Percentiles rank a stretch among this genome's conserved stretches.
Evolutionary conservation across 2,113 vertebrate genomes (phyloP).

Genomic region (Entosphenus tridentatus): DNA sequence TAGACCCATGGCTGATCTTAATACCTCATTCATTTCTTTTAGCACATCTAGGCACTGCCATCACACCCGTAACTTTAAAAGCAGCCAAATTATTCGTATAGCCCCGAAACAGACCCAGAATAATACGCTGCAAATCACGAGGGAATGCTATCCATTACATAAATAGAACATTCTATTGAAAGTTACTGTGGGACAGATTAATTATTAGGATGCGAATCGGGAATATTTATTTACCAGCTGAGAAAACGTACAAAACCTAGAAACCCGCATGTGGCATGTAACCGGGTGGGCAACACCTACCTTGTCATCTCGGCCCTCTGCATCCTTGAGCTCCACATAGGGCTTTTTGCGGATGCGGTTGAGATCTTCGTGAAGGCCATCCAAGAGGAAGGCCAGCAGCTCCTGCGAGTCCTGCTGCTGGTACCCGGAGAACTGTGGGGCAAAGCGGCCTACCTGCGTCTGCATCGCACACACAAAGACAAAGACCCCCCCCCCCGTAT

Average conservation of each 20-base stretch:
- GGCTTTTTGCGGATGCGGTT: slow-evolving; percentile 97
- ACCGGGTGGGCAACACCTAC: slow-evolving; percentile 17
- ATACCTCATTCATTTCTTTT: too few species aligned
- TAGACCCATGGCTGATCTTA: too few species aligned
- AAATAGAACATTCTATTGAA: not conserved
- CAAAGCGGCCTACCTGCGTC: slow-evolving; percentile 91
- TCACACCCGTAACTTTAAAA: too few species aligned
- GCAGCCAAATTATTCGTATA: too few species aligned
- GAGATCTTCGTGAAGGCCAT: slow-evolving; percentile 86
- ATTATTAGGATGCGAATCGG: slow-evolving; percentile 2
- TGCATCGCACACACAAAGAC: slow-evolving; percentile 15
- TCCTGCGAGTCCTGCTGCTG: slow-evolving; percentile 97
- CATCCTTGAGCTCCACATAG: slow-evolving; percentile 90
- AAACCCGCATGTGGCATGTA: too few species aligned
- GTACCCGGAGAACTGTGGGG: slow-evolving; percentile 94
- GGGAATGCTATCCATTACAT: too few species aligned
- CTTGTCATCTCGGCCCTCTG: slow-evolving; percentile 74
- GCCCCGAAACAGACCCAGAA: too few species aligned
- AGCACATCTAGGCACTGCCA: too few species aligned
- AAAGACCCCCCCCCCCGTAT: not conserved
- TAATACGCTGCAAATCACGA: too few species aligned
- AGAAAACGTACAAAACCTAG: not conserved
- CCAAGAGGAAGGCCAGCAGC: slow-evolving; percentile 81
- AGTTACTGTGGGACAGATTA: not conserved
- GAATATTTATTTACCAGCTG: not conserved